Evolutionary conservation across 2,797 vertebrate genomes (phyloP).

Genomic region (Typhlichthys eigenmanni): DNA sequence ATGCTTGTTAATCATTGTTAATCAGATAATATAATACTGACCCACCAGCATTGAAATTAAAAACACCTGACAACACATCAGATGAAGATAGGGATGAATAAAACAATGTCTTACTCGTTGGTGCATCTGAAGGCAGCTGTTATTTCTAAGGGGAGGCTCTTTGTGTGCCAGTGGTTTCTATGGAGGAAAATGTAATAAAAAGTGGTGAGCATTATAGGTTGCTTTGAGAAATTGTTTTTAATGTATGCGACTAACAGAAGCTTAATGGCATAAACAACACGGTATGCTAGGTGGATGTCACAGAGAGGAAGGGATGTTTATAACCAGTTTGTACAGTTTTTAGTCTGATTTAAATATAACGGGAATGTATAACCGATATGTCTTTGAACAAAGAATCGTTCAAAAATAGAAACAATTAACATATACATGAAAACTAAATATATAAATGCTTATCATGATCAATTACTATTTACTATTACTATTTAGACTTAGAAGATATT

Average conservation of each 20-base stretch:
- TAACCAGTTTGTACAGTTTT: not conserved
- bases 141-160: slow-evolving; percentile 78
- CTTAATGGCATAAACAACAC: slow-evolving; percentile 12
- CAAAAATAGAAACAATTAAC: too few species aligned
- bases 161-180: slow-evolving; percentile 81
- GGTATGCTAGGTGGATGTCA: slow-evolving; percentile 44
- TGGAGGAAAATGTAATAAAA: slow-evolving; percentile 48
- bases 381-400: too few species aligned
- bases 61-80: not conserved
- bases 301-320: slow-evolving; percentile 15
- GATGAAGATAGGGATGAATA: slow-evolving; percentile 12
- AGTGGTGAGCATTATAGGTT: slow-evolving; percentile 44
- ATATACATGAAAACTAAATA: too few species aligned
- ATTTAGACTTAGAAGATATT: too few species aligned
- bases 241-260: not conserved
- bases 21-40: not conserved
- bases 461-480: too few species aligned
- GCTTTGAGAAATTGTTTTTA: slow-evolving; percentile 15
- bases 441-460: too few species aligned
- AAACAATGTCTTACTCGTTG: slow-evolving; percentile 77
- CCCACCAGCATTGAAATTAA: not conserved
- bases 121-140: slow-evolving; percentile 83
- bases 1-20: too few species aligned
- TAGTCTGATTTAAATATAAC: not conserved
- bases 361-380: too few species aligned